A percentile compares a stretch with the other conserved stretches of the same genome.
Evolutionary conservation across 2,888 invertebrate genomes (phyloP).

Genomic region (Morpho helenor): DNA sequence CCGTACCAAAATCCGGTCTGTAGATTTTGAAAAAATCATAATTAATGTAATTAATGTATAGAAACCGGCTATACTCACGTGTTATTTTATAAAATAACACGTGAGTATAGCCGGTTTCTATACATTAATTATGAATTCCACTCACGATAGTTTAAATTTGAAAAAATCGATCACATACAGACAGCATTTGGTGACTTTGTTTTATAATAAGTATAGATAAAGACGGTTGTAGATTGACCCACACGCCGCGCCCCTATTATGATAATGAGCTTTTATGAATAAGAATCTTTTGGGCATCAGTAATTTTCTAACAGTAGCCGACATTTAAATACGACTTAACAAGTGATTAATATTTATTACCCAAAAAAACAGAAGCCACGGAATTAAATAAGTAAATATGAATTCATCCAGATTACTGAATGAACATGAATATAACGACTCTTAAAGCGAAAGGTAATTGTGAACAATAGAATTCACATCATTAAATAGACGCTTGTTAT

Average conservation of each 20-base stretch:
- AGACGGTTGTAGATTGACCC: slow-evolving; percentile 35
- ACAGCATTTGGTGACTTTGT: too few species aligned
- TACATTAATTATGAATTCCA: too few species aligned
- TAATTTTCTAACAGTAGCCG: slow-evolving; percentile 66
- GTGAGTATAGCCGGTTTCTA: too few species aligned
- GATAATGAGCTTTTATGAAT: slow-evolving; percentile 62
- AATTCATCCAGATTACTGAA: neutral
- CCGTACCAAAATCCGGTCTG: too few species aligned
- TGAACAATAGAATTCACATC: slow-evolving; percentile 7
- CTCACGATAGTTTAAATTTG: too few species aligned
- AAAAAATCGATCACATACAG: too few species aligned
- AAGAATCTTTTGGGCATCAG: slow-evolving; percentile 51
- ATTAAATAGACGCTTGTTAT: slow-evolving; percentile 5
- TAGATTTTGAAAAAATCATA: too few species aligned
- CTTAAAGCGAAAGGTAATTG: slow-evolving; percentile 2
- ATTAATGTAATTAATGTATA: too few species aligned
- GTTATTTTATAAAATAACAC: too few species aligned
- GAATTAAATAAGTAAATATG: slow-evolving; percentile 18
- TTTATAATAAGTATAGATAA: slow-evolving; percentile 6
- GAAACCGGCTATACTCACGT: too few species aligned
- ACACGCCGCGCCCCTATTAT: slow-evolving; percentile 45
- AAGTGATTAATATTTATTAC: slow-evolving; percentile 70
- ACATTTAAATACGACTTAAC: slow-evolving; percentile 64
- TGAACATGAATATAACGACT: neutral
- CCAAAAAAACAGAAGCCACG: slow-evolving; percentile 36